phyloP scores from a whole-genome alignment of 2,113 vertebrate species.

The Antechinus stuartii region DNA sequence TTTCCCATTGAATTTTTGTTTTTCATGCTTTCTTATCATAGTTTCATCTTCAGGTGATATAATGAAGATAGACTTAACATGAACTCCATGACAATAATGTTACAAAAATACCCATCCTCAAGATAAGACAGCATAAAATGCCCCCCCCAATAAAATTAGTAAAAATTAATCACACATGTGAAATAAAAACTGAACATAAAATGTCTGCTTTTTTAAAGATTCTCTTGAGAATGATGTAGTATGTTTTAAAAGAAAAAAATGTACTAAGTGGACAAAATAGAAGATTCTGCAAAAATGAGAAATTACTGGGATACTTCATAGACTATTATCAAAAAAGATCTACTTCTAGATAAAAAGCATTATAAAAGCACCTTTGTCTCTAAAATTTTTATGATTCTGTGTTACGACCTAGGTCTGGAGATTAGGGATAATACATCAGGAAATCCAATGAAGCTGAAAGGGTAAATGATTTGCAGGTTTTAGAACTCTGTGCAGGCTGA shows the following conservation, averaged over 20 bases:
- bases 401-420: not conserved
- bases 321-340: not conserved
- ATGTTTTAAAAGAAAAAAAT: not conserved
- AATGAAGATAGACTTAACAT: not conserved
- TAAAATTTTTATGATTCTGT: not conserved
- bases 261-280: not conserved
- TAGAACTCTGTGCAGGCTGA: not conserved
- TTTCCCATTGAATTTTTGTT: slow-evolving; percentile 27
- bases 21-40: slow-evolving; percentile 20
- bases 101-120: not conserved
- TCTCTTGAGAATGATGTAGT: slow-evolving; percentile 14
- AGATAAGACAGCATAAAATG: not conserved
- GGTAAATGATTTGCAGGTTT: not conserved
- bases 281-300: not conserved
- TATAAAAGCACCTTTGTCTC: not conserved
- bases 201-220: slow-evolving; percentile 14
- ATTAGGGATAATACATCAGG: not conserved
- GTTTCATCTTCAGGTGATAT: slow-evolving; percentile 30
- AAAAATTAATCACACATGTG: not conserved
- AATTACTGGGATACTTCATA: not conserved
- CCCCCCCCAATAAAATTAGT: not conserved
- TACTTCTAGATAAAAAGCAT: not conserved
- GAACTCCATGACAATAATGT: not conserved
- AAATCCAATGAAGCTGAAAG: not conserved
- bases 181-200: not conserved